Evolutionary conservation across 2,797 vertebrate species (phyloP), one percentile per base, ranked within the genome.

Genomic region (Arnoldichthys spilopterus): DNA sequence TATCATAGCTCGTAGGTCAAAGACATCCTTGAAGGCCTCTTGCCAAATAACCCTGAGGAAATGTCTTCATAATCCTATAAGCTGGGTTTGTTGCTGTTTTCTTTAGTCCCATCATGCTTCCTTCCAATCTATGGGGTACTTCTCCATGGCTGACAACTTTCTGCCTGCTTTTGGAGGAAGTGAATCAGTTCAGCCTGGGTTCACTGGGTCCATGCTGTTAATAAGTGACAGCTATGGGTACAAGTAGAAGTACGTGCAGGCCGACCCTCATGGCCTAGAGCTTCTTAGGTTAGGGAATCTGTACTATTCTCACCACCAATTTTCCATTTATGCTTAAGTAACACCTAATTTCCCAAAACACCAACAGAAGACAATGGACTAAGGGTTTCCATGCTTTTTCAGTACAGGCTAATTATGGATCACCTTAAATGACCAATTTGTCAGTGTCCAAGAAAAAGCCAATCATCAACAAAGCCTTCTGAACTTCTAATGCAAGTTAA

Each of bases 181-280:
- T 72, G 72, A 66, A 64, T 59, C 59, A 79, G 61, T 22, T 24
- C 37, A 74, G 54, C 20, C 8, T 6, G 28, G 74, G 81, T 85
- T 87, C 82, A 85, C 26, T 61, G 82, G 77, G 85, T 85, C 82
- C 81, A 82, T 47, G 30, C 54, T 53, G 84, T 88, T 80, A 84
- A 84, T 83, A 82, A 84, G 77, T 84, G 61, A 84, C 76, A 76
- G 80, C 45, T 32, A 13, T 32, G n/a, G 37, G 69, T 49, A 24
- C 26, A 30, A 8, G 24, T 6, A 53, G 68, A 81, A 64, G 64
- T 73, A 56, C 67, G 74, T 83, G 84, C 72, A 62, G 82, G 78
- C 74, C 56, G 67, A 45, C 47, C 63, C 28, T 70, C 76, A 49
- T 82, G 37, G 45, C 64, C 59, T 64, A 34, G 62, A 43, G 37